Conservation (phyloP, 2,888 invertebrate species). For the Drosophila meridiana region DNA sequence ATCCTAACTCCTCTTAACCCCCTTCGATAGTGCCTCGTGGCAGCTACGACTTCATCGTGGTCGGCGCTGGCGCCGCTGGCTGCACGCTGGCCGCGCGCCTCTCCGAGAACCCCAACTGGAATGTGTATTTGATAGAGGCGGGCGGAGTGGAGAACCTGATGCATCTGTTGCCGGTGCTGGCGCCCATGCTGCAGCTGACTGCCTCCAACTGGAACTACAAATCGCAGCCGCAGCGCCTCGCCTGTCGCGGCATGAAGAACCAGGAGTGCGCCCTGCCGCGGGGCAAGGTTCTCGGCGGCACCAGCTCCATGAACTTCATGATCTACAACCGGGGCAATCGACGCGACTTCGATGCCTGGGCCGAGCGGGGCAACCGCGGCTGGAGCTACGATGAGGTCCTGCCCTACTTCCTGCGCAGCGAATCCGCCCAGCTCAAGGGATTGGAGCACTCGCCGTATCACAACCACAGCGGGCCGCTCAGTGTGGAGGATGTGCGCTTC, state of each 20-base stretch:
- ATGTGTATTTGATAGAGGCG: conserved; percentile 86
- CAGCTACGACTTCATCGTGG: conserved; percentile 92
- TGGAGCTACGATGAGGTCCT: conserved; percentile 89
- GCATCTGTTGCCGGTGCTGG: conserved; percentile 81
- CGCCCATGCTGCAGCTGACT: conserved; percentile 81
- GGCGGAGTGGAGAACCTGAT: conserved; percentile 85
- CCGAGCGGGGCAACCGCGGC: conserved; percentile 89
- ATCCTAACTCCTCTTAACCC: background rate
- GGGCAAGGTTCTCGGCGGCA: conserved; percentile 87
- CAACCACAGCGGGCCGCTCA: conserved; percentile 87
- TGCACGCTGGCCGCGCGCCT: conserved; percentile 85
- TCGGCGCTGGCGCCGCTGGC: conserved; percentile 94
- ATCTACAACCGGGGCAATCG: conserved; percentile 91
- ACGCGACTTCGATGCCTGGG: conserved; percentile 90
- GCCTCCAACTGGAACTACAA: conserved; percentile 90
- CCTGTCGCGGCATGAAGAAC: conserved; percentile 86
- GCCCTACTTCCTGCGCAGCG: conserved; percentile 88
- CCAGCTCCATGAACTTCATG: conserved; percentile 88
- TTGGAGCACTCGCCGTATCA: conserved; percentile 86
- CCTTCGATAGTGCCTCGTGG: conserved; percentile 87
- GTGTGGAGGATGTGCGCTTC: conserved; percentile 87
- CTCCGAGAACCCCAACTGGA: conserved; percentile 85
- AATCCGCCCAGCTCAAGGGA: conserved; percentile 84
- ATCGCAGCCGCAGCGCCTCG: conserved; percentile 88
- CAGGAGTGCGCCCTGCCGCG: conserved; percentile 86